phyloP scores from a whole-genome alignment of 2,797 vertebrate genomes.

The Bucorvus abyssinicus region DNA sequence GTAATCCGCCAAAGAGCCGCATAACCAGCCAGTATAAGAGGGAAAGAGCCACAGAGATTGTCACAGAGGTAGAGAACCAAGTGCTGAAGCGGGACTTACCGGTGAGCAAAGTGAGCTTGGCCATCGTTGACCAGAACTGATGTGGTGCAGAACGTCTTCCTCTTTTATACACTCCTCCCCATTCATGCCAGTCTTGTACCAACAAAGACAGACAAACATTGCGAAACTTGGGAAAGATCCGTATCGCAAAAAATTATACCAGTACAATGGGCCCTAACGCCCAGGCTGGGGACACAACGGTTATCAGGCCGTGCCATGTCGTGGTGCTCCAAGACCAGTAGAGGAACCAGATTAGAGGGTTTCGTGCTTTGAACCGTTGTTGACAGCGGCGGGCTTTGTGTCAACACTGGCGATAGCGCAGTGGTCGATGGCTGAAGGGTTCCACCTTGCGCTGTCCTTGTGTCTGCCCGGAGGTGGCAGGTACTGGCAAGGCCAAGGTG shows the following conservation, averaged over 20 bases:
- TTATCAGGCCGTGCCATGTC: neutral
- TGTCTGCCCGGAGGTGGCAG: neutral
- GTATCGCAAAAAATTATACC: neutral
- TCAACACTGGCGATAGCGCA: neutral
- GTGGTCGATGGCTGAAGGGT: neutral
- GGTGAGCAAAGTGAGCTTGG: slow-evolving; percentile 55
- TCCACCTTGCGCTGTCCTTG: neutral
- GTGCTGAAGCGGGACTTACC: slow-evolving; percentile 11
- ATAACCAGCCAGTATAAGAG: no score
- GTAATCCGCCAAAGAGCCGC: neutral
- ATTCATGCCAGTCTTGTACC: neutral
- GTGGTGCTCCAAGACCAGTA: neutral
- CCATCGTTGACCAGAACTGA: slow-evolving; percentile 51
- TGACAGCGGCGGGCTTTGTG: neutral
- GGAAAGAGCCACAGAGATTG: no score
- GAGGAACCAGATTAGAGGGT: neutral
- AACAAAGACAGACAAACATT: neutral
- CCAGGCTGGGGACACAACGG: neutral
- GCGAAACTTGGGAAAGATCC: neutral
- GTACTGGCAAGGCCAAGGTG: neutral
- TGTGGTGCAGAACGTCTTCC: neutral
- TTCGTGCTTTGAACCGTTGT: neutral
- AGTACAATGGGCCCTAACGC: neutral
- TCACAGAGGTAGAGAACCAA: no score
- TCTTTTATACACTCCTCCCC: neutral